These are phyloP conservation scores for Hydrotaea cyrtoneurina DNA, from an alignment of 2,888 invertebrate species.

Conservation along the genomic window DNA sequence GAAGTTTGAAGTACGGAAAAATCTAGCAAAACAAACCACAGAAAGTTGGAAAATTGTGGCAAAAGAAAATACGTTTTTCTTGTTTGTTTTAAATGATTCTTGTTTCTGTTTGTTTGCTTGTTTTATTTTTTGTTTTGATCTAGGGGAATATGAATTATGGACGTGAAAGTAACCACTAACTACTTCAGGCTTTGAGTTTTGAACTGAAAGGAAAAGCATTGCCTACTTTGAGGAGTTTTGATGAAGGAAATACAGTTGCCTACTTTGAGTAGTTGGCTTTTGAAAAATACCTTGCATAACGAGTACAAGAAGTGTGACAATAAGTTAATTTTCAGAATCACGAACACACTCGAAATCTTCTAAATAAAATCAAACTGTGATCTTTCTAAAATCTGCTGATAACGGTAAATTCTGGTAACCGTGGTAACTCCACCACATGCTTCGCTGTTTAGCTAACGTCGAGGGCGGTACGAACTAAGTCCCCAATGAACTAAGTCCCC, in stretches of 20 bases:
- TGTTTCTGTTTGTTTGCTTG: neutral
- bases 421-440: too few relatives aligned
- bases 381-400: too few relatives aligned
- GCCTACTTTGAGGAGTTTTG: neutral
- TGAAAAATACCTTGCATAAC: neutral
- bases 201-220: neutral
- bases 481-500: too few relatives aligned
- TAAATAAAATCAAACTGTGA: too few relatives aligned
- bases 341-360: too few relatives aligned
- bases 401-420: too few relatives aligned
- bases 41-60: neutral
- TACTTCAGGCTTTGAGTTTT: neutral
- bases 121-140: neutral
- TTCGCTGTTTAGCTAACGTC: too few relatives aligned
- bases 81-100: neutral
- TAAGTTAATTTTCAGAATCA: too few relatives aligned
- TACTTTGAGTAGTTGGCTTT: neutral
- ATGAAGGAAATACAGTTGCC: neutral
- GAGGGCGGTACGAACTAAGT: too few relatives aligned
- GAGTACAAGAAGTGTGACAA: too few relatives aligned
- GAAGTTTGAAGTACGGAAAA: constrained; percentile 1
- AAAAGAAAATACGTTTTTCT: neutral
- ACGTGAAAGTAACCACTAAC: neutral
- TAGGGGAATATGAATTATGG: neutral
- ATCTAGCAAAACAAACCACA: neutral